Evolutionary conservation across 2,113 vertebrate genomes (phyloP), one percentile per base, ranked within the genome.

Genomic region (Amazona guildingii): DNA sequence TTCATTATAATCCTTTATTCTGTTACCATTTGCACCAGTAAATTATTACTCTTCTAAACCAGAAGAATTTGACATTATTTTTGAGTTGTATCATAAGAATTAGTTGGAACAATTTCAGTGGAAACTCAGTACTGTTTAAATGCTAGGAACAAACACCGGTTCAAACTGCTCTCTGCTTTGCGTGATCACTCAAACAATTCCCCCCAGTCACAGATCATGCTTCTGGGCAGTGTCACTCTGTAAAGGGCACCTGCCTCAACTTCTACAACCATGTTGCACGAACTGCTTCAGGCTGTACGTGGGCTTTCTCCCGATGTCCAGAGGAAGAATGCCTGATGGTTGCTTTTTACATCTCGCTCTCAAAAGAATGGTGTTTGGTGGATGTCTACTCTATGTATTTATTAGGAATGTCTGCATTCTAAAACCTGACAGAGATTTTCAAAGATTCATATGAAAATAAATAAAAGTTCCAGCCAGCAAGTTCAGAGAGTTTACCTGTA

Each of bases 51-150:
- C 15, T 59, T 37, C n/a, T 63, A 43, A 63, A 84, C 3, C 0
- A 16, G 41, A 70, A 67, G 6, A 9, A 17, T 27, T 9, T 11
- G 3, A 10, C 27, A 10, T 41, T 7, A 8, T 57, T 78, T 84
- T 39, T 61, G 16, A 24, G 27, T 44, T 7, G 5, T 21, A 15
- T 4, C 0, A 0, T 3, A 41, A 66, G 9, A 16, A 39, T 21
- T 25, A 57, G 20, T 37, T 51, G 70, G 55, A 57, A 81, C 44
- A 41, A 10, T 29, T 51, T 41, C 2, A 2, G n/a, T 44, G 28
- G 54, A 57, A 92, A 33, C 29, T 27, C 63, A 77, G 37, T 18
- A 12, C 31, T 59, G 41, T 7, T 9, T 27, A 46, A 86, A 72
- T 20, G 59, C 4, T 35, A 81, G 69, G 72, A 59, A 75, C 12